These are phyloP conservation scores for Gymnocephalus cernua DNA, from an alignment of 2,113 vertebrate genomes.

Conservation along the genomic window DNA sequence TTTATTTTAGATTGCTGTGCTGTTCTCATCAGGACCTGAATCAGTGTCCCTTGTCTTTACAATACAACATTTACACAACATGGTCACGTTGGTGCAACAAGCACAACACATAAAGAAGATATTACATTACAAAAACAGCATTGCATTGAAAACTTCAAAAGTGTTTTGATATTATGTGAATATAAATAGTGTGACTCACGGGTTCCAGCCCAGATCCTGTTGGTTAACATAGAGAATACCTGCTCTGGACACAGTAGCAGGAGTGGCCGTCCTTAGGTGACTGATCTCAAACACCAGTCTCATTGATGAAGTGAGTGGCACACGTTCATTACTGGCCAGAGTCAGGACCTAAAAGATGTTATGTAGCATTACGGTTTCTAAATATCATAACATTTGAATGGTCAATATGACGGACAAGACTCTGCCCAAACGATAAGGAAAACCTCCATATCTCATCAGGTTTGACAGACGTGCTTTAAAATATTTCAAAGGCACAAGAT, in stretches of 20 bases:
- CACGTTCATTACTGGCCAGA: conserved; percentile 83
- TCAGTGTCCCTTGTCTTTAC: neutral
- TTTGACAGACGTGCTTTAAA: conserved; percentile 45
- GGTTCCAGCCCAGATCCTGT: conserved; percentile 85
- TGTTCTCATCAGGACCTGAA: neutral
- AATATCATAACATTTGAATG: conserved; percentile 29
- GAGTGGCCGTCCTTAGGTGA: conserved; percentile 80
- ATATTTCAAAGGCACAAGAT: conserved; percentile 49
- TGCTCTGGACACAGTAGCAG: conserved; percentile 83
- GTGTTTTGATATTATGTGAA: neutral
- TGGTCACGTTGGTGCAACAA: neutral
- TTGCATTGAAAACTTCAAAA: neutral
- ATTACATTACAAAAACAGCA: neutral
- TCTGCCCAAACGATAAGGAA: conserved; percentile 34
- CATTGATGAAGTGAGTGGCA: conserved; percentile 81
- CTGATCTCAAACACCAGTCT: conserved; percentile 86
- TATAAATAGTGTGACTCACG: conserved; percentile 71
- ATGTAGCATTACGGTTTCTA: neutral
- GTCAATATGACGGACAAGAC: conserved; percentile 13
- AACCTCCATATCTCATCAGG: conserved; percentile 41
- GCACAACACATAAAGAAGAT: neutral
- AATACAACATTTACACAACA: neutral
- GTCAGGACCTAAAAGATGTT: conserved; percentile 78
- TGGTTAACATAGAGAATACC: conserved; percentile 83
- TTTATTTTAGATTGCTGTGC: neutral